phyloP scores from a whole-genome alignment of 2,113 vertebrate genomes.

The Elgaria multicarinata region DNA sequence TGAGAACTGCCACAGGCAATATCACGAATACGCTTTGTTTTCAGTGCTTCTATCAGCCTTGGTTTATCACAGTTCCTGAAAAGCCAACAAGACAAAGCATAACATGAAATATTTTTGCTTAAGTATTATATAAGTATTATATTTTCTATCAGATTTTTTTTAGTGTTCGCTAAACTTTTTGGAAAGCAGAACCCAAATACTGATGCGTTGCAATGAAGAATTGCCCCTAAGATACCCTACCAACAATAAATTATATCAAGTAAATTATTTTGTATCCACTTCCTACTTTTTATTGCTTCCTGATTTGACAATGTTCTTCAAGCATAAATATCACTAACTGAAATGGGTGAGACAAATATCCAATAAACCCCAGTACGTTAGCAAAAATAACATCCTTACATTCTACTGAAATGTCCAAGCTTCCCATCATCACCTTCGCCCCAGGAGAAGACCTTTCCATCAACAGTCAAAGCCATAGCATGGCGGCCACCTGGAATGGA shows the following conservation, averaged over 20 bases:
- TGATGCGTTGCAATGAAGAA: background rate
- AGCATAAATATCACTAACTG: background rate
- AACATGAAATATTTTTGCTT: background rate
- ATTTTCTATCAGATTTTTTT: background rate
- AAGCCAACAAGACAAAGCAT: background rate
- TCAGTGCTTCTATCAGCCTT: slow-evolving; percentile 93
- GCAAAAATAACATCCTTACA: slow-evolving; percentile 79
- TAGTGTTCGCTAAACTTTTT: background rate
- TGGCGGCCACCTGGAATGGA: slow-evolving; percentile 89
- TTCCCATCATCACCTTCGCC: slow-evolving; percentile 98
- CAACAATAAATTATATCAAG: background rate
- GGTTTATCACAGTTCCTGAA: slow-evolving; percentile 98
- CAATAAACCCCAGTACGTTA: background rate
- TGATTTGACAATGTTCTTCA: background rate
- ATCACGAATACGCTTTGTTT: slow-evolving; percentile 96
- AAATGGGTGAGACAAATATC: background rate
- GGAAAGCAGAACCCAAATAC: background rate
- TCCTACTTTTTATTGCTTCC: background rate
- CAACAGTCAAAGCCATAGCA: slow-evolving; percentile 95
- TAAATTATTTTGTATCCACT: background rate
- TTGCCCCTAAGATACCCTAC: background rate
- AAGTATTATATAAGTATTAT: background rate
- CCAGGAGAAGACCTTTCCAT: slow-evolving; percentile 99
- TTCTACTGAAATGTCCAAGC: slow-evolving; percentile 97
- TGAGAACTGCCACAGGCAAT: slow-evolving; percentile 98